Evolutionary conservation across 2,113 vertebrate species (phyloP), one percentile per base, ranked within the genome.

Genomic region (Tyrannus savana): DNA sequence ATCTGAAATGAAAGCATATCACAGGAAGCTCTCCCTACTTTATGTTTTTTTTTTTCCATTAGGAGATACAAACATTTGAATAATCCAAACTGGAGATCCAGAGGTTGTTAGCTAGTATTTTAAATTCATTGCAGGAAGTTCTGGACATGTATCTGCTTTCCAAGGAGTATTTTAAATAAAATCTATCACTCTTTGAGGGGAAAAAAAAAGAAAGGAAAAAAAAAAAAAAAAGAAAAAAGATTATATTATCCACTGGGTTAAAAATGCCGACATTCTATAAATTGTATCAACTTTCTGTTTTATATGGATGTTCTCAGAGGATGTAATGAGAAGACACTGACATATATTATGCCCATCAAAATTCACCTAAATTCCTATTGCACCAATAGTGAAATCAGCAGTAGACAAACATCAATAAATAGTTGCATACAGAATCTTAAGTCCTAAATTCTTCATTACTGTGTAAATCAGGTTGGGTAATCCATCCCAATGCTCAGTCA

Each of bases 1-100:
- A 99, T 50, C 99, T 99, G 94, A 50, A 82, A 78, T 42, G 62
- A 39, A 80, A 89, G 33, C 19, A 16, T 35, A 75, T 44, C 82
- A 71, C 22, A 41, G 69, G 80, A 92, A 87, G 68, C 68, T 95
- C 86, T 92, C 62, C 55, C 59, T 74, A 58, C 42, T 93, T 66
- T 13, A 17, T 8, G 17, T 1, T 44, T 53, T 68, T 44, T 53
- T 68, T 89, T 75, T 59, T 94, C 91, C 87, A 72, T 67, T 72
- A 89, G 74, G 69, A 95, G 44, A 87, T 12, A 93, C 7, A 91
- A 84, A 87, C 8, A 52, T 68, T 60, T 94, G 41, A 91, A 75
- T 49, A 91, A 91, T 79, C 66, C 74, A 93, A 94, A 91, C 31
- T 73, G 67, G 41, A 87, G 62, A 91, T 87, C 53, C 62, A 85